A percentile compares a stretch with the other conserved stretches of the same genome.
phyloP scores from a whole-genome alignment of 2,888 invertebrate genomes.

The Phoronis australis region DNA sequence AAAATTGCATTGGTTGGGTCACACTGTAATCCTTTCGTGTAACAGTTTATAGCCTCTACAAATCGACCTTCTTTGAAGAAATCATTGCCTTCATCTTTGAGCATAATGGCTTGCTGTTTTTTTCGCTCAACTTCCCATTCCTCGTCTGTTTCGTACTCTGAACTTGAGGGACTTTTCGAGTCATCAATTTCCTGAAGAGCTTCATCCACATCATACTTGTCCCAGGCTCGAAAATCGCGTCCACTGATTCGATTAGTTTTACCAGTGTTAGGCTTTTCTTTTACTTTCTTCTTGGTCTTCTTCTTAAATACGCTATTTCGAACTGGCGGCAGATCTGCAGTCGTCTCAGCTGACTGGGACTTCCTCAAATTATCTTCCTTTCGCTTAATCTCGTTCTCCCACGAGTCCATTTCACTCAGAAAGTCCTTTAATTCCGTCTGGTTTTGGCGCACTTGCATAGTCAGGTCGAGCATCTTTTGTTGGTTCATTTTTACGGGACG shows the following conservation, averaged over 20 bases:
- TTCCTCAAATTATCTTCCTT: conserved; percentile 33
- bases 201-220: conserved; percentile 67
- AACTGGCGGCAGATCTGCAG: conserved; percentile 44
- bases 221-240: conserved; percentile 70
- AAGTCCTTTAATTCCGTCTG: conserved; percentile 66
- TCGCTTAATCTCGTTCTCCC: conserved; percentile 44
- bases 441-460: conserved; percentile 69
- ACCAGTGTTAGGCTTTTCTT: conserved; percentile 63
- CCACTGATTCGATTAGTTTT: conserved; percentile 57
- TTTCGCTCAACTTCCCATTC: conserved; percentile 43
- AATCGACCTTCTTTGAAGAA: conserved; percentile 47
- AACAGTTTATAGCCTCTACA: conserved; percentile 50
- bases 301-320: conserved; percentile 44
- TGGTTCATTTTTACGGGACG: conserved; percentile 14
- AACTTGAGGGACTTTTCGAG: conserved; percentile 22
- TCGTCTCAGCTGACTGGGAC: no score
- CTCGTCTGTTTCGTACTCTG: conserved; percentile 47
- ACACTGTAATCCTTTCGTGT: conserved; percentile 47
- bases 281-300: conserved; percentile 38
- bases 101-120: conserved; percentile 62
- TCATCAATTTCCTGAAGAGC: conserved; percentile 38
- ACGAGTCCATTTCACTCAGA: conserved; percentile 64
- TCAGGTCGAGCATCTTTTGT: conserved; percentile 62
- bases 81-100: conserved; percentile 63
- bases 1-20: conserved; percentile 61